Conservation (phyloP, 2,888 invertebrate species). For the Lutraria lutraria region DNA sequence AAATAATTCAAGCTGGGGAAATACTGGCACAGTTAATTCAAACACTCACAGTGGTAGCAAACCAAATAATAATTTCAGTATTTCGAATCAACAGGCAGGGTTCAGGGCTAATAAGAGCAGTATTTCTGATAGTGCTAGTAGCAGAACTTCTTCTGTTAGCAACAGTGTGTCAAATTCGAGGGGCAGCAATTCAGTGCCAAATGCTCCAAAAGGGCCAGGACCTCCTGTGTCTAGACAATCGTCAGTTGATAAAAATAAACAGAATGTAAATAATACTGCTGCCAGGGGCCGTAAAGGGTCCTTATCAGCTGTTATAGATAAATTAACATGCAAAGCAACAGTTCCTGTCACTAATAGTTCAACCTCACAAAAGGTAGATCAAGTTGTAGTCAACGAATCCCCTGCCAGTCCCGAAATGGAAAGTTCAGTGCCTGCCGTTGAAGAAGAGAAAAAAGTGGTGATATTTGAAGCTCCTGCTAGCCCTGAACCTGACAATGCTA, state of each 20-base stretch:
- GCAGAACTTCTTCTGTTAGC: constrained; percentile 27
- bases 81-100: constrained; percentile 16
- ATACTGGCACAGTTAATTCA: constrained; percentile 31
- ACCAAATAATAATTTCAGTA: constrained; percentile 9
- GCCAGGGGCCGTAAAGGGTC: constrained; percentile 81
- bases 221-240: constrained; percentile 51
- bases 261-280: constrained; percentile 23
- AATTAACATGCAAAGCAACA: constrained; percentile 88
- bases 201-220: constrained; percentile 68
- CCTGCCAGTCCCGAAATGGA: constrained; percentile 70
- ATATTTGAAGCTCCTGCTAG: constrained; percentile 69
- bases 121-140: constrained; percentile 38
- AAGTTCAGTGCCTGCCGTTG: background rate
- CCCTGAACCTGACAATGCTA: constrained; percentile 61
- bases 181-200: constrained; percentile 55
- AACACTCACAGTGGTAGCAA: constrained; percentile 29
- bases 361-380: constrained; percentile 36
- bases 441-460: constrained; percentile 61
- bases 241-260: constrained; percentile 25
- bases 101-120: constrained; percentile 47
- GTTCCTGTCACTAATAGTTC: constrained; percentile 26
- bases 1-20: constrained; percentile 40
- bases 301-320: constrained; percentile 92
- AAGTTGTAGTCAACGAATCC: constrained; percentile 62
- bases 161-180: constrained; percentile 43